Base-by-base conservation (phyloP, 2,888 invertebrate genomes). In the Thera britannica region DNA sequence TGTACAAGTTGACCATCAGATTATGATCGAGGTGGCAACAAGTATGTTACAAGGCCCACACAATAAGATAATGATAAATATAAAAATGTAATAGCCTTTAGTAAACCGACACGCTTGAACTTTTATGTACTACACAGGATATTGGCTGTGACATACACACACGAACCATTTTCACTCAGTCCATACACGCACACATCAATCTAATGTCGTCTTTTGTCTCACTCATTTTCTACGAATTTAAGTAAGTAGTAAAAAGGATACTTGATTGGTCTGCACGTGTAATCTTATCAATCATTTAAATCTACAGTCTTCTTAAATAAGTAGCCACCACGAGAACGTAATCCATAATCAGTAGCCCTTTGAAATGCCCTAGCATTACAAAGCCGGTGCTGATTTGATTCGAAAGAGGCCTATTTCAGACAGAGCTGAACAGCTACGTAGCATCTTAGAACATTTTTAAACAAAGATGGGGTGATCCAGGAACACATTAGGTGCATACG, bases 301-400 rank as follows among this genome's bases (percentile, higher is more conserved):
- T 62, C 72, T 69, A 70, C 74, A 74, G 74, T 68, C 67, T 70
- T 68, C 68, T 67, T 52, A 68, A 61, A 59, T 68, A 68, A 66
- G 58, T 68, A 68, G 68, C 70, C 65, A 67, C 58, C 65, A 58
- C 64, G 65, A 60, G 57, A 62, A 63, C 64, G 55, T 58, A 54
- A 61, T 62, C 36, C 54, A 38, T 49, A 70, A 68, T 70, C 66
- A 56, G 64, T 38, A 68, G 58, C 68, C 58, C 64, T 58, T 68
- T 64, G 52, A 64, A 64, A 68, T 57, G 65, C 68, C 51, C 8
- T 44, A 51, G 65, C 68, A 70, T 66, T 35, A 56, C 58, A 70
- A 67, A 67, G 67, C 55, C 44, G 65, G 58, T 68, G 52, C 64
- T 8, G 61, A 64, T 63, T 66, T 62, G 49, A 44, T 38, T n/a